phyloP scores from a whole-genome alignment of 2,797 vertebrate species.

The Hypotaenidia philippensis region DNA sequence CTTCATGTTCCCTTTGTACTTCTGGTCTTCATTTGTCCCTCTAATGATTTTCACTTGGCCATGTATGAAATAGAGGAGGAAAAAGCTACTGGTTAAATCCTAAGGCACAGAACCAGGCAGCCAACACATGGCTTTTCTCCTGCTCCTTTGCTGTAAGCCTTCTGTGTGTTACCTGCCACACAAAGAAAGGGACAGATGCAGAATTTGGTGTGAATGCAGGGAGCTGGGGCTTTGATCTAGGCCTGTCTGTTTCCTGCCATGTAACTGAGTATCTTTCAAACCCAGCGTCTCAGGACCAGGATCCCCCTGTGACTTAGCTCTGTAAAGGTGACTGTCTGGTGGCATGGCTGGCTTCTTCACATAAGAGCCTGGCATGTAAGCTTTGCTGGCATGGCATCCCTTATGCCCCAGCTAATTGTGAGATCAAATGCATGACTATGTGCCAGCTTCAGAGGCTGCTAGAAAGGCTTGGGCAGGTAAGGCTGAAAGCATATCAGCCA shows the following conservation, averaged over 20 bases:
- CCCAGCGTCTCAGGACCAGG: background rate
- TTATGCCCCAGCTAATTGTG: background rate
- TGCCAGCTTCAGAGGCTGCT: background rate
- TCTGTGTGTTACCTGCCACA: background rate
- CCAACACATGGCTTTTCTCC: background rate
- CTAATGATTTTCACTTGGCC: background rate
- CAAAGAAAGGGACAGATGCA: background rate
- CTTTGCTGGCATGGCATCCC: slow-evolving; percentile 23
- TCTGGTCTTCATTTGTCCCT: background rate
- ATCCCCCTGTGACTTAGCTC: background rate
- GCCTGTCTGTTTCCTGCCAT: background rate
- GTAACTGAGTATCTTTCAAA: background rate
- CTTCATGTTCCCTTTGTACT: background rate
- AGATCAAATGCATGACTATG: background rate
- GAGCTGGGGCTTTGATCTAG: background rate
- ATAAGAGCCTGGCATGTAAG: background rate
- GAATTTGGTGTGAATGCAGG: background rate
- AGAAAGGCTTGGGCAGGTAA: slow-evolving; percentile 2
- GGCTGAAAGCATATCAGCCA: background rate
- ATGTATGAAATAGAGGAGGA: background rate
- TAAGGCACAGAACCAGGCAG: background rate
- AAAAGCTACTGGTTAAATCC: background rate
- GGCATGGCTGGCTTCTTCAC: background rate
- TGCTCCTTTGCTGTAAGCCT: background rate
- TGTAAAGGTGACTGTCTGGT: background rate